Base-by-base conservation (phyloP, 1,140 invertebrate species). In the Drosophila nigrodunni region DNA sequence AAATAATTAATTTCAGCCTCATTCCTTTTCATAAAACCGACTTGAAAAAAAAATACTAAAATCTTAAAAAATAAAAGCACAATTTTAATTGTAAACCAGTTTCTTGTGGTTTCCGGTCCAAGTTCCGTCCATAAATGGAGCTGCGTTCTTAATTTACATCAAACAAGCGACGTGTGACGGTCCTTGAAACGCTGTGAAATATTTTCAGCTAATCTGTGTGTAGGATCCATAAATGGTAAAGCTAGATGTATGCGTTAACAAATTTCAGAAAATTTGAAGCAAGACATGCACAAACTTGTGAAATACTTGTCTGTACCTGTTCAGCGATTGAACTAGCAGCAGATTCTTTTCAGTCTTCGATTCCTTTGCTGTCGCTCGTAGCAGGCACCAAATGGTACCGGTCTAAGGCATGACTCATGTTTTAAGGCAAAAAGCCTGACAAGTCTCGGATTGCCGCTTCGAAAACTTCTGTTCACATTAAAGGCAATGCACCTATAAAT, bases 1-100 rank as follows among this genome's bases (percentile, higher is more conserved):
- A 88, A 88, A 89, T 88, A 88, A 88, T 88, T 88, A 83, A 83
- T 88, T 87, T 82, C 72, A 88, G 67, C 62, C 70, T 68, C 70
- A 75, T 75, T 81, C 81, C 74, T 66, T 67, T 83, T 78, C 80
- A 86, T 76, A 72, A 66, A 37, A 47, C 13, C 35, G 9, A 43
- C 54, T 57, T 35, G 21, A 66, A 65, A 65, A 66, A 30, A 30
- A 30, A 30, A 30, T 30, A 30, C 25, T 5, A 30, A 30, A 72
- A 72, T 67, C 64, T 57, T 15, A 50, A 62, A 73, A 88, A 86
- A 77, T 74, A 72, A 72, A 67, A 82, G 39, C 81, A 81, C 68
- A 80, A 47, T 46, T 64, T 88, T 88, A 88, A 88, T 88, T 83
- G 80, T 74, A 89, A 88, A 88, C 83, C 85, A 61, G 83, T 88